phyloP scores from a whole-genome alignment of 2,888 invertebrate genomes.

The Ennomos erosarius region DNA sequence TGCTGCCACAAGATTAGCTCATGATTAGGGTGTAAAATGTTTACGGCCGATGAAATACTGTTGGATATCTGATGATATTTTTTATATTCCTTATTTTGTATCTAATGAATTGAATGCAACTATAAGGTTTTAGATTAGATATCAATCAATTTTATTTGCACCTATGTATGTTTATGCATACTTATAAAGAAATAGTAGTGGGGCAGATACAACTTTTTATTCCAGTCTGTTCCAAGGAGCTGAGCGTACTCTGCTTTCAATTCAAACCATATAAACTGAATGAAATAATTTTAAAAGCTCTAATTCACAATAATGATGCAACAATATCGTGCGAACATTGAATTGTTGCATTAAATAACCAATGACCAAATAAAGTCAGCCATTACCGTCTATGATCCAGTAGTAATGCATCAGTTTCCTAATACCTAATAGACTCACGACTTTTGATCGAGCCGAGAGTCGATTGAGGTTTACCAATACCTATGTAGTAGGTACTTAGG shows the following conservation, averaged over 20 bases:
- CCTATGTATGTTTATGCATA: no score
- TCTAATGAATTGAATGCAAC: constrained; percentile 20
- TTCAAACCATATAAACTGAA: no score
- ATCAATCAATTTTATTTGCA: not conserved
- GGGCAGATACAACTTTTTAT: no score
- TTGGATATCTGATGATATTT: constrained; percentile 30
- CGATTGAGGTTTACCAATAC: not conserved
- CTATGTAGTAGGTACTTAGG: no score
- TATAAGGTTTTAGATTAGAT: constrained; percentile 12
- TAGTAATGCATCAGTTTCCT: constrained; percentile 45
- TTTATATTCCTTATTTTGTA: constrained; percentile 29
- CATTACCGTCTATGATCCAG: constrained; percentile 38
- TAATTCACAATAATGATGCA: not conserved
- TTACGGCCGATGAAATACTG: constrained; percentile 33
- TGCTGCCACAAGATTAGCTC: constrained; percentile 36
- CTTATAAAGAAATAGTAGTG: no score
- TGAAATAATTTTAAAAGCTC: not conserved
- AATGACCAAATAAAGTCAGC: constrained; percentile 20
- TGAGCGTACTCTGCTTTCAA: no score
- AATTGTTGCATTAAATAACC: constrained; percentile 5
- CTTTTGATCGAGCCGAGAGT: not conserved
- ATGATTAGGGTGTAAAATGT: constrained; percentile 38
- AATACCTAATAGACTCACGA: constrained; percentile 36
- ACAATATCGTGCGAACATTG: not conserved
- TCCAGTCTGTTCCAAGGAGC: no score